Evolutionary conservation across 2,888 invertebrate species (phyloP).

Genomic region (Heliconius ismenius): DNA sequence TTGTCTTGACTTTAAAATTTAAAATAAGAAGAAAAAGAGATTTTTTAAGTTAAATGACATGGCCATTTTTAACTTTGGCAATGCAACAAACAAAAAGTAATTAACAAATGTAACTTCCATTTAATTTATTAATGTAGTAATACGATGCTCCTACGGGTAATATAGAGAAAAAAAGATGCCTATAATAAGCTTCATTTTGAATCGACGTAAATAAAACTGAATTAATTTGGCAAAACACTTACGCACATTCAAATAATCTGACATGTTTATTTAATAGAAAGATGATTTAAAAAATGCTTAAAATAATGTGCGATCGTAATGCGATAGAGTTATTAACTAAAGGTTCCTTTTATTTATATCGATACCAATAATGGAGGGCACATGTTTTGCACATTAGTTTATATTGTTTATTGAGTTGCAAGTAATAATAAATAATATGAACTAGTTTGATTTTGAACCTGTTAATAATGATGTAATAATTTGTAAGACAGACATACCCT

Average conservation of each 20-base stretch:
- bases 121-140: neutral
- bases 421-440: too few relatives aligned
- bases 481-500: too few relatives aligned
- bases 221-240: neutral
- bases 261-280: neutral
- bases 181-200: neutral
- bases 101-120: neutral
- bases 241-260: neutral
- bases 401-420: too few relatives aligned
- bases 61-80: neutral
- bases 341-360: conserved; percentile 1
- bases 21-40: neutral
- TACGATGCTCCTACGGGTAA: conserved; percentile 9
- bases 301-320: neutral
- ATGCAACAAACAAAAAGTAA: neutral
- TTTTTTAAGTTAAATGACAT: neutral
- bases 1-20: neutral
- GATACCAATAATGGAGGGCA: neutral
- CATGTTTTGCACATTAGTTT: neutral
- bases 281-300: neutral
- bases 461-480: too few relatives aligned
- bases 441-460: too few relatives aligned
- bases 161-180: neutral
- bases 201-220: neutral
- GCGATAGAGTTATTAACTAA: neutral